Conservation (phyloP, 1,140 invertebrate species). For the Drosophila azteca region DNA sequence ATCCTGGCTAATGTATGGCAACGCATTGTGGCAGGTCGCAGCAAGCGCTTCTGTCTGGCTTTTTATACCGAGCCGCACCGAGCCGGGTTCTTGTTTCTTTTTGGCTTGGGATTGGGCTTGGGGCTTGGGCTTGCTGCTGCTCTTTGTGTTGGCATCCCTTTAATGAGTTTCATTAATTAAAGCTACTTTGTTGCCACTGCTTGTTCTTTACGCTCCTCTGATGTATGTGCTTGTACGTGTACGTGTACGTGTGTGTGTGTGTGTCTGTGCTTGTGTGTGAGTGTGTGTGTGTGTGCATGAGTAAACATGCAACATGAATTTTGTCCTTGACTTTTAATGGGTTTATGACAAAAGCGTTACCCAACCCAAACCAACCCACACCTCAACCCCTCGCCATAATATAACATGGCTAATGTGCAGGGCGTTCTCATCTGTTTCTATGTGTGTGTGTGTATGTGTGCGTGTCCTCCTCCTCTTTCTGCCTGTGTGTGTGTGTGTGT, state of each 20-base stretch:
- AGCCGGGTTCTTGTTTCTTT: background rate
- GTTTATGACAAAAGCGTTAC: constrained; percentile 76
- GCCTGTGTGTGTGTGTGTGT: constrained; percentile 21
- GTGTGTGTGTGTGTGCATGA: constrained; percentile 48
- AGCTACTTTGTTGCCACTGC: constrained; percentile 73
- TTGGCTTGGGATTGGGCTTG: constrained; percentile 13
- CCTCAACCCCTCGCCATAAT: constrained; percentile 4
- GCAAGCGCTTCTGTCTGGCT: constrained; percentile 54
- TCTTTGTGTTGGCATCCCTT: constrained; percentile 50
- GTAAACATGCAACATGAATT: constrained; percentile 81
- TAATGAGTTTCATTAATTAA: constrained; percentile 83
- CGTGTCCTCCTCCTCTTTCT: background rate
- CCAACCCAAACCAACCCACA: background rate
- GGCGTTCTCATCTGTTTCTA: constrained; percentile 41
- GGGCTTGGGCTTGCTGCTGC: constrained; percentile 13
- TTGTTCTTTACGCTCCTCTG: constrained; percentile 38
- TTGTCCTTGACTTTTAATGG: constrained; percentile 82
- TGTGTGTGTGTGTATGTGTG: constrained; percentile 9
- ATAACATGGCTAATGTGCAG: constrained; percentile 64
- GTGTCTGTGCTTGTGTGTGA: constrained; percentile 8
- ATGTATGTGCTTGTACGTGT: constrained; percentile 31
- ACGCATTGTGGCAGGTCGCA: constrained; percentile 80
- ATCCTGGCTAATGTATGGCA: constrained; percentile 67
- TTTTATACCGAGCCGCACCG: too few relatives aligned
- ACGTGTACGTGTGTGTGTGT: too few relatives aligned